Evolutionary conservation across 1,140 invertebrate species (phyloP), one percentile per base, ranked within the genome.

Genomic region (Thereuonema tuberculata): DNA sequence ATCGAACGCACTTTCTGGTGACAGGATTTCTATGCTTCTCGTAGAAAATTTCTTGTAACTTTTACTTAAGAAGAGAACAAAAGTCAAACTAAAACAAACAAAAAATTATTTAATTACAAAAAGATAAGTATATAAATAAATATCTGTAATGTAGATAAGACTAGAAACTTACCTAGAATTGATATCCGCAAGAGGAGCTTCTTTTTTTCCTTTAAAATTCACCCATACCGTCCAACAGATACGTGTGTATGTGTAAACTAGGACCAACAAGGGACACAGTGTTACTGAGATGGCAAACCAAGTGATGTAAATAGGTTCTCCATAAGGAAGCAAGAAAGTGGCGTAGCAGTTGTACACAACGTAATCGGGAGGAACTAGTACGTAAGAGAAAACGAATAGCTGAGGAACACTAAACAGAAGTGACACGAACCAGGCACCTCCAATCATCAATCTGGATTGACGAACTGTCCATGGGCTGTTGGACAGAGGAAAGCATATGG

Each of bases 191-290:
- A n/a, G 58, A 52, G 27, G 62, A 60, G 47, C 28, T 61, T 14
- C 55, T 20, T 59, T 63, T 26, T 58, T 55, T 43, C 46, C 27
- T 25, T 61, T 67, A 28, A 67, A 66, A 59, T 70, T 71, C 50
- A 70, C 66, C 66, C 70, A 77, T 29, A 85, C 80, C 26, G 76
- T 77, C 47, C 77, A 71, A 64, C 82, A 84, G 62, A 86, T 85
- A 31, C 77, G 77, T 0, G 74, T 74, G 66, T 85, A 86, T 0
- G 81, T 81, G 64, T 79, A 80, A 1, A 79, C 72, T 21, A 83
- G 73, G 48, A 82, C 76, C 3, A 76, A 63, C 2, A 83, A 73
- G 1, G 82, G 82, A 48, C 83, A 66, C 56, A 83, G 74, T 68
- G 84, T 83, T 5, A 81, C 76, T 1, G 78, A 77, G 1, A 81